A percentile compares a stretch with the other conserved stretches of the same genome.
phyloP scores from a whole-genome alignment of 2,113 vertebrate genomes.

The Nansenia antarctica region DNA sequence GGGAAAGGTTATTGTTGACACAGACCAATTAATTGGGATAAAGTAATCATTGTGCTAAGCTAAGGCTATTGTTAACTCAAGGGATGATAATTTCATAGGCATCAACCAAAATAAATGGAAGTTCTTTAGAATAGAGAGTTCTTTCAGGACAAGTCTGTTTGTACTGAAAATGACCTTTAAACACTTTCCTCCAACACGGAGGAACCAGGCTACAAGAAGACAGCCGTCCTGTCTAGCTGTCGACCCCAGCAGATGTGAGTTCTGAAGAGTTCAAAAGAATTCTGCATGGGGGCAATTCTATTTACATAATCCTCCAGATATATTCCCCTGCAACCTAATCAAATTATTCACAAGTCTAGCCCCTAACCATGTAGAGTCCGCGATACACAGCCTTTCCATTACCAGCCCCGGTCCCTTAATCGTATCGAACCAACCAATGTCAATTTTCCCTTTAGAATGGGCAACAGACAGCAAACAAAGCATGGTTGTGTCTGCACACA shows the following conservation, averaged over 20 bases:
- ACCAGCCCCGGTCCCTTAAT: constrained; percentile 69
- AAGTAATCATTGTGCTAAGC: constrained; percentile 77
- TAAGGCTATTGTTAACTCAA: constrained; percentile 76
- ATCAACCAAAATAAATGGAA: constrained; percentile 72
- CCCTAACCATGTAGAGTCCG: constrained; percentile 76
- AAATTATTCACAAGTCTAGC: constrained; percentile 84
- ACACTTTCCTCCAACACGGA: constrained; percentile 72
- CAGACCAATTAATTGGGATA: constrained; percentile 74
- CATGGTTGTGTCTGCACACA: constrained; percentile 56
- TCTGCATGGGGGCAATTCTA: constrained; percentile 77
- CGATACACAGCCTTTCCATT: constrained; percentile 74
- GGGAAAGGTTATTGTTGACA: constrained; percentile 64
- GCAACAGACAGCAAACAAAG: constrained; percentile 67
- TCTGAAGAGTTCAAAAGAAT: constrained; percentile 85
- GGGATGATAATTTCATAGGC: constrained; percentile 74
- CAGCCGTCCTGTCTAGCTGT: constrained; percentile 78
- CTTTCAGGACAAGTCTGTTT: constrained; percentile 77
- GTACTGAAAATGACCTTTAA: constrained; percentile 80
- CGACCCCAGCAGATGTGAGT: constrained; percentile 84
- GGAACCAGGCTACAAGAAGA: constrained; percentile 70
- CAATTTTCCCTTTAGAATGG: constrained; percentile 75
- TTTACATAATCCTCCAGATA: constrained; percentile 86
- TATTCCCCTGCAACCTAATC: constrained; percentile 84
- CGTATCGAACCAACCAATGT: constrained; percentile 77
- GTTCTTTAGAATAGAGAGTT: constrained; percentile 70